Conservation (phyloP, 2,888 invertebrate species). For the Agrochola litura region DNA sequence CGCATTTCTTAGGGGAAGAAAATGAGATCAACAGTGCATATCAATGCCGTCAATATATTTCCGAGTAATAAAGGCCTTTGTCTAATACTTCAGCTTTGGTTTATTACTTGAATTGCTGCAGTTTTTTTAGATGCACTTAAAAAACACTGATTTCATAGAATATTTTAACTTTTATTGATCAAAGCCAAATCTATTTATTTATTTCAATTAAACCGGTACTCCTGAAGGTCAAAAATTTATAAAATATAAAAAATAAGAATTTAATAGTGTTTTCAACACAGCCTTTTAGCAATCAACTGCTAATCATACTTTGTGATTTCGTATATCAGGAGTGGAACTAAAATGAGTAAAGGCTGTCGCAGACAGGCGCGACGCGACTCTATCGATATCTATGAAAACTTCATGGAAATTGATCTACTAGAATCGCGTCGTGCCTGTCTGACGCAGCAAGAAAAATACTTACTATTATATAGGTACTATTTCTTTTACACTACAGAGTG, state of each 20-base stretch:
- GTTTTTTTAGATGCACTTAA: slow-evolving; percentile 4
- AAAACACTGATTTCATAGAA: background rate
- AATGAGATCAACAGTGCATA: slow-evolving; percentile 56
- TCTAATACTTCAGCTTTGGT: slow-evolving; percentile 1
- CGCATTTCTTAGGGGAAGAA: slow-evolving; percentile 44
- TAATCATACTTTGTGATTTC: slow-evolving; percentile 17
- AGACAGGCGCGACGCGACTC: too few relatives aligned
- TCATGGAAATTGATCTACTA: too few relatives aligned
- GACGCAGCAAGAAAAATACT: too few relatives aligned
- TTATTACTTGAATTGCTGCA: background rate
- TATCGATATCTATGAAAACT: too few relatives aligned
- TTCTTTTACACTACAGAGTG: too few relatives aligned
- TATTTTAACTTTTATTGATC: background rate
- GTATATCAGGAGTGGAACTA: background rate
- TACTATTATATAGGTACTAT: too few relatives aligned
- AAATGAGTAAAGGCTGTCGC: background rate
- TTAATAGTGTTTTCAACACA: slow-evolving; percentile 4
- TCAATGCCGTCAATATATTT: slow-evolving; percentile 37
- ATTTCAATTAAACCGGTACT: background rate
- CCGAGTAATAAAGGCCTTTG: slow-evolving; percentile 25
- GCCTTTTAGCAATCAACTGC: slow-evolving; percentile 27
- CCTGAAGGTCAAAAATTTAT: background rate
- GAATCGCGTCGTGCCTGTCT: too few relatives aligned
- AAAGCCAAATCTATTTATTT: slow-evolving; percentile 19
- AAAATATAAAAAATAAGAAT: background rate